Conservation (phyloP, 1,140 invertebrate species). For the Paraescarpia echinospica region DNA sequence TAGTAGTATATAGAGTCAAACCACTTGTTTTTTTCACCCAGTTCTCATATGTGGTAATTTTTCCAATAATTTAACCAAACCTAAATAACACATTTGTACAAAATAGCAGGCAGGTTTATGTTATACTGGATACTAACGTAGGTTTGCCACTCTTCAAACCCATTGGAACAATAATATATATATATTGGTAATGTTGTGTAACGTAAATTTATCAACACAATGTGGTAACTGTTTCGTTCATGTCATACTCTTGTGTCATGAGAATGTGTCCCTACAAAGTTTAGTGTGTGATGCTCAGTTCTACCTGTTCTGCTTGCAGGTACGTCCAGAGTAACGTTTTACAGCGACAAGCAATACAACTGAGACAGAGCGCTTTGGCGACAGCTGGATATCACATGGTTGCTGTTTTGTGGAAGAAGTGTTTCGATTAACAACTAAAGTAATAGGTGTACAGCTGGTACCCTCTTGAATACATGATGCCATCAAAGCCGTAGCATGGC, state of each 20-base stretch:
- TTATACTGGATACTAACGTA: too few relatives aligned
- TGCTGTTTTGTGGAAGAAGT: background rate
- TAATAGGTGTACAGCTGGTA: background rate
- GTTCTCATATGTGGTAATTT: too few relatives aligned
- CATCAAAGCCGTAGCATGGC: background rate
- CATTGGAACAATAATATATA: background rate
- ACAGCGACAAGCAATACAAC: background rate
- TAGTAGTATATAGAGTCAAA: too few relatives aligned
- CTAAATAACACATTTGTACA: too few relatives aligned
- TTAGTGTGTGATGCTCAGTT: background rate
- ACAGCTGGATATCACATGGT: background rate
- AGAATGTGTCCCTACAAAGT: background rate
- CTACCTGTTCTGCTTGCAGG: background rate
- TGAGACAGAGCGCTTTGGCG: background rate
- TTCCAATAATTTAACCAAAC: too few relatives aligned
- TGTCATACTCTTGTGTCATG: background rate
- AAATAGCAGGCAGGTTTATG: too few relatives aligned
- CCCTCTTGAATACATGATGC: background rate
- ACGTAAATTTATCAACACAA: background rate
- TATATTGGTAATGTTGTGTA: background rate
- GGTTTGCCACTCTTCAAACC: background rate
- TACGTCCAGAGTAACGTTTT: background rate
- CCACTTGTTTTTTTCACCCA: too few relatives aligned
- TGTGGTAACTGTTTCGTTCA: background rate
- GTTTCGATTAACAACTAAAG: background rate